Evolutionary conservation across 2,888 invertebrate species (phyloP).

Genomic region (Atrina japonica): DNA sequence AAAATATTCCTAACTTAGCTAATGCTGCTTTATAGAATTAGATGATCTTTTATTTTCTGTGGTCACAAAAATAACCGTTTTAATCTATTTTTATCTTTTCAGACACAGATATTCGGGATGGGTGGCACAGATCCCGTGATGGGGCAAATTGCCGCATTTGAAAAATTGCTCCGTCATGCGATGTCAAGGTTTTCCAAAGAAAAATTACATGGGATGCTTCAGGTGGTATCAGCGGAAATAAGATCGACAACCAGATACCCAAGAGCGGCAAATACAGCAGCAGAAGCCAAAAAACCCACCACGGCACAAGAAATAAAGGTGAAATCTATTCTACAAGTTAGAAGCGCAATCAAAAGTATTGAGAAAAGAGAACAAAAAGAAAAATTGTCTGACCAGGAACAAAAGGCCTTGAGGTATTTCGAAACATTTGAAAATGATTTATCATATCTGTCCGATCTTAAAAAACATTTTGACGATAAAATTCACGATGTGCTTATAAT

Average conservation of each 20-base stretch:
- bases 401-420: conserved; percentile 58
- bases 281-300: conserved; percentile 22
- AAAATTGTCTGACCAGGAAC: conserved; percentile 50
- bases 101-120: conserved; percentile 35
- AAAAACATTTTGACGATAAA: conserved; percentile 72
- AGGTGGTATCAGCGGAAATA: conserved; percentile 47
- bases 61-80: too few relatives aligned
- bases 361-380: conserved; percentile 40
- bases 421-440: conserved; percentile 71
- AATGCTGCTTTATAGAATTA: too few relatives aligned
- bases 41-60: too few relatives aligned
- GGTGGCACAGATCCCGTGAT: conserved; percentile 47
- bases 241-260: not conserved
- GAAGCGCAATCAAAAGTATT: conserved; percentile 45
- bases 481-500: conserved; percentile 66
- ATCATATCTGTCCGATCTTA: conserved; percentile 64
- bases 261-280: conserved; percentile 15
- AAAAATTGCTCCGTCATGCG: conserved; percentile 68
- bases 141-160: conserved; percentile 67
- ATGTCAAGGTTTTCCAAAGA: conserved; percentile 72
- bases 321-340: conserved; percentile 52
- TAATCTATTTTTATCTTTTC: too few relatives aligned
- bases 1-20: too few relatives aligned
- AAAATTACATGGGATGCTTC: conserved; percentile 60
- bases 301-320: conserved; percentile 44